A percentile compares a stretch with the other conserved stretches of the same genome.
These are phyloP conservation scores for Lasiurus cinereus DNA, from an alignment of 2,113 vertebrate genomes.

Conservation along the genomic window DNA sequence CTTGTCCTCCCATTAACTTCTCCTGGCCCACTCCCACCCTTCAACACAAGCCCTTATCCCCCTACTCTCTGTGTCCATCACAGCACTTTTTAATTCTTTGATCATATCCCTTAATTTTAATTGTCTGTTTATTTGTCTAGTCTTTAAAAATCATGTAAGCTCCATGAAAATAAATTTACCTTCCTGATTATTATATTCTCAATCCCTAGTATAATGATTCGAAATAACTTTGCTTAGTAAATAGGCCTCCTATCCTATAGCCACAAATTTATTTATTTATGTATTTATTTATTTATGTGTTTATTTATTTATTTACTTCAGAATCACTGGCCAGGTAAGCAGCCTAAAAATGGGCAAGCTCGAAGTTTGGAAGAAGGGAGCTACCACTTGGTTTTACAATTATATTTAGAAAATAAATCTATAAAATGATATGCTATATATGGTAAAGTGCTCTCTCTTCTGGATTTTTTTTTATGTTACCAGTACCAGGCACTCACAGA, in stretches of 20 bases:
- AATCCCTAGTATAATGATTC: neutral
- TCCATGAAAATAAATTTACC: neutral
- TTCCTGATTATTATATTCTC: neutral
- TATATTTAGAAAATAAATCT: neutral
- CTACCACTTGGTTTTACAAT: neutral
- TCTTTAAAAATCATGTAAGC: neutral
- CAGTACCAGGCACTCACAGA: neutral
- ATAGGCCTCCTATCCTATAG: neutral
- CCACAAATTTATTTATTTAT: neutral
- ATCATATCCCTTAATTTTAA: slow-evolving; percentile 22
- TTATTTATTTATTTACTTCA: neutral
- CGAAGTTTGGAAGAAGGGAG: neutral
- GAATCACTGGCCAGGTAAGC: neutral
- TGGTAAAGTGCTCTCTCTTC: neutral
- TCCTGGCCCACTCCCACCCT: no score
- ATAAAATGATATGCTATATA: neutral
- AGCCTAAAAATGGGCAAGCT: neutral
- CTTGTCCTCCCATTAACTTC: no score
- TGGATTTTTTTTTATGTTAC: neutral
- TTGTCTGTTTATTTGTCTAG: neutral
- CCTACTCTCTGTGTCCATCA: no score
- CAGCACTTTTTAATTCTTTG: neutral
- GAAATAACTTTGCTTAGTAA: neutral
- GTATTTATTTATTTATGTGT: no score
- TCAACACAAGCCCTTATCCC: no score